phyloP scores from a whole-genome alignment of 2,113 vertebrate species.

The Chloebia gouldiae region DNA sequence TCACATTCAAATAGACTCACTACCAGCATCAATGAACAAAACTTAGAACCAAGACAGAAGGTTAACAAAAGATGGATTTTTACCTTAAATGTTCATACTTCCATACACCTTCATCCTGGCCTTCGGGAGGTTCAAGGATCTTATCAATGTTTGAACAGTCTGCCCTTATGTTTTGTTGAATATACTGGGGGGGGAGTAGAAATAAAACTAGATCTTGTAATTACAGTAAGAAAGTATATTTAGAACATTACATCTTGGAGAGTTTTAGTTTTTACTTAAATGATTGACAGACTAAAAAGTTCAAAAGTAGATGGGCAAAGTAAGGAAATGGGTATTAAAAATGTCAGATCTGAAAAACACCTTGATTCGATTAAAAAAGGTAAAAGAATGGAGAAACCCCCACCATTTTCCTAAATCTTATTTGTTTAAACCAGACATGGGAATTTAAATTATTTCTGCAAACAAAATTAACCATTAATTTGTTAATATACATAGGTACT shows the following conservation, averaged over 20 bases:
- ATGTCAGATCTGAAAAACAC: neutral
- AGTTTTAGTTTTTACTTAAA: neutral
- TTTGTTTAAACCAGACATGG: neutral
- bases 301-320: neutral
- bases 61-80: neutral
- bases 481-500: neutral
- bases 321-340: neutral
- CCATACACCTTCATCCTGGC: constrained; percentile 98
- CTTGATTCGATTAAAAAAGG: neutral
- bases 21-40: neutral
- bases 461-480: neutral
- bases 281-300: neutral
- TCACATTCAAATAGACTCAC: neutral
- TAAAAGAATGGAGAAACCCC: neutral
- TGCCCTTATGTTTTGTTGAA: constrained; percentile 96
- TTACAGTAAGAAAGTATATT: neutral
- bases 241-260: neutral
- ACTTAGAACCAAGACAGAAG: neutral
- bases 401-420: neutral
- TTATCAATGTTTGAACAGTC: constrained; percentile 98
- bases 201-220: neutral
- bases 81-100: constrained; percentile 99
- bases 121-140: constrained; percentile 97
- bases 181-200: constrained; percentile 82
- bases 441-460: neutral